phyloP scores from a whole-genome alignment of 1,140 invertebrate genomes.

The Cotesia vestalis region DNA sequence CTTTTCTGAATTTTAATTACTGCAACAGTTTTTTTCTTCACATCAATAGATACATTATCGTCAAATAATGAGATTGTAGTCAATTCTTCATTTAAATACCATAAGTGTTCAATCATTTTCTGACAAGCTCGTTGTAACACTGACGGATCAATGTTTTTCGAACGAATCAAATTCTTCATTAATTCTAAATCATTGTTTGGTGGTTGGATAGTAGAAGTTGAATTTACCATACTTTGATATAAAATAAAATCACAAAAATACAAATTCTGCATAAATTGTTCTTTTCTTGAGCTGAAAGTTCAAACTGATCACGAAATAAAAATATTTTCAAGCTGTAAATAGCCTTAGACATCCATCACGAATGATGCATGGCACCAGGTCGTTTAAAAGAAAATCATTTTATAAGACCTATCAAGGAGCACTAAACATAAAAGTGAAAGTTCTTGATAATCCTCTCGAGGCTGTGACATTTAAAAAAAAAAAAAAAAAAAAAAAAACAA shows the following conservation, averaged over 20 bases:
- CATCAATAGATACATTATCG: not conserved
- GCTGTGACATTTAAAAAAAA: conserved; percentile 12
- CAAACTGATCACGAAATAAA: conserved; percentile 43
- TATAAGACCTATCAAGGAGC: not conserved
- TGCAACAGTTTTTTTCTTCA: not conserved
- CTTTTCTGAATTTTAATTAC: not conserved
- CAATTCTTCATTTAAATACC: conserved; percentile 33
- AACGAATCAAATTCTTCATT: conserved; percentile 32
- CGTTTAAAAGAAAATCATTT: not conserved
- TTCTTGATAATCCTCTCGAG: conserved; percentile 39
- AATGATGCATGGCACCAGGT: conserved; percentile 33
- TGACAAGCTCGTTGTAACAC: conserved; percentile 18
- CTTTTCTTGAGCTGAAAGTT: conserved; percentile 38
- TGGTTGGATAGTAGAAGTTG: conserved; percentile 15
- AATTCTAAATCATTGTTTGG: conserved; percentile 40
- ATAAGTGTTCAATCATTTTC: conserved; percentile 30
- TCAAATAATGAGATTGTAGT: conserved; percentile 13
- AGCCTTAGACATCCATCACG: conserved; percentile 40
- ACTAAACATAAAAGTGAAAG: conserved; percentile 30
- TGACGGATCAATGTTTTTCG: conserved; percentile 21
- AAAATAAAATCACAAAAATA: too few relatives aligned
- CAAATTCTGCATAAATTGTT: conserved; percentile 33
- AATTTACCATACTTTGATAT: conserved; percentile 42
- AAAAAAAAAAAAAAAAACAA: not conserved
- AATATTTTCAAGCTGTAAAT: conserved; percentile 44